These are phyloP conservation scores for Aethina tumida DNA, from an alignment of 1,140 invertebrate species.

Conservation along the genomic window DNA sequence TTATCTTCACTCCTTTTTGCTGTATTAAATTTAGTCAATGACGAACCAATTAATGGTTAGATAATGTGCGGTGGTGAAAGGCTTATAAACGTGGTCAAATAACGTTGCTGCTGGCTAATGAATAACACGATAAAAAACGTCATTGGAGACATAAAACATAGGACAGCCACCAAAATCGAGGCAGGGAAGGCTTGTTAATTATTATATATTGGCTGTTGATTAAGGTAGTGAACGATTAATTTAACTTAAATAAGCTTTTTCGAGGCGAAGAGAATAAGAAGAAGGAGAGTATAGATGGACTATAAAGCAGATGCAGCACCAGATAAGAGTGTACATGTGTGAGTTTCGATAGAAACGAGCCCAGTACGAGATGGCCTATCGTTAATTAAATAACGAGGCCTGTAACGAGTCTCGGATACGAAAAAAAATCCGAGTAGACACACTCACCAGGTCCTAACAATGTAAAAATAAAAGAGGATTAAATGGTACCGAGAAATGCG, in stretches of 20 bases:
- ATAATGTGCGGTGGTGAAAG: no score
- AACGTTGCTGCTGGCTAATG: no score
- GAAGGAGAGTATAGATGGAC: constrained; percentile 16
- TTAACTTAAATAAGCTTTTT: constrained; percentile 24
- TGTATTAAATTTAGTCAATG: no score
- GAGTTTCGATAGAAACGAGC: constrained; percentile 29
- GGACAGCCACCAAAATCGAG: no score
- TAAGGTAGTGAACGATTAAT: constrained; percentile 20
- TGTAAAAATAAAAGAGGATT: constrained; percentile 24
- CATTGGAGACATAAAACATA: no score
- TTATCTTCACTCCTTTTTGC: no score
- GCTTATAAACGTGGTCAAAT: no score
- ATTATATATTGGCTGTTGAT: constrained; percentile 16
- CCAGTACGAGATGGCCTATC: constrained; percentile 19
- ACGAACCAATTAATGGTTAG: no score
- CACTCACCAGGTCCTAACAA: constrained; percentile 31
- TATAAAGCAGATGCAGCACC: constrained; percentile 27
- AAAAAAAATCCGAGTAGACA: constrained; percentile 21
- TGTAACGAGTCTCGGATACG: constrained; percentile 25
- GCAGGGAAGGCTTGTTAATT: constrained; percentile 15
- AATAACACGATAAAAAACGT: no score
- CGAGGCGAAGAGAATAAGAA: constrained; percentile 18
- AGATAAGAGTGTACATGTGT: constrained; percentile 28
- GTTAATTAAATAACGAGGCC: constrained; percentile 35
- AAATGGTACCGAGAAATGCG: constrained; percentile 3